These are phyloP conservation scores for Cotesia vestalis DNA, from an alignment of 1,140 invertebrate genomes.

Conservation along the genomic window DNA sequence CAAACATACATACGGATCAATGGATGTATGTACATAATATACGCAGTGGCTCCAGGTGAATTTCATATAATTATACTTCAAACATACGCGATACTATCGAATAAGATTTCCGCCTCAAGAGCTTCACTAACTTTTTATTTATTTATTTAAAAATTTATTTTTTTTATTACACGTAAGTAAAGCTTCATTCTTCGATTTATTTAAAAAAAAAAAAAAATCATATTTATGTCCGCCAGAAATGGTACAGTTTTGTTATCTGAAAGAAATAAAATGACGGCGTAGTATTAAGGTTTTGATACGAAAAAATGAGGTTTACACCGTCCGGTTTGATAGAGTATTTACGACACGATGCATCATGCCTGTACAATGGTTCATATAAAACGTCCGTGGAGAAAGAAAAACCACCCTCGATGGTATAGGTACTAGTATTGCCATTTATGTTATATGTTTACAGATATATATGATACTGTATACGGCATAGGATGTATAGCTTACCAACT, in stretches of 20 bases:
- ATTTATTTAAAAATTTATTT: constrained; percentile 15
- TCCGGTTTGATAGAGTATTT: constrained; percentile 62
- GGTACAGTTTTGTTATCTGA: background rate
- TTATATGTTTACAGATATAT: no score
- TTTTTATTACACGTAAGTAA: background rate
- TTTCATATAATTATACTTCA: constrained; percentile 59
- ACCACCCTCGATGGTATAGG: constrained; percentile 25
- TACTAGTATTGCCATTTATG: no score
- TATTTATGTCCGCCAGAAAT: constrained; percentile 48
- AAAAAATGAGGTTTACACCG: constrained; percentile 31
- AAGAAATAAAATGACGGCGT: constrained; percentile 1
- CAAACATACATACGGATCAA: background rate
- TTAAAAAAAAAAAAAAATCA: constrained; percentile 38
- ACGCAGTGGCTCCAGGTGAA: constrained; percentile 53
- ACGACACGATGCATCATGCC: constrained; percentile 64
- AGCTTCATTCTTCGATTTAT: background rate
- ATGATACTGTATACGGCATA: no score
- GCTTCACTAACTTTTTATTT: constrained; percentile 38
- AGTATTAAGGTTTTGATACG: constrained; percentile 2
- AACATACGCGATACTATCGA: constrained; percentile 48
- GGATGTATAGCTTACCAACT: background rate
- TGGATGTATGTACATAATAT: constrained; percentile 45
- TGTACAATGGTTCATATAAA: constrained; percentile 63
- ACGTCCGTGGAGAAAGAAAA: constrained; percentile 48
- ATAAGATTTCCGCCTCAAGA: constrained; percentile 43